A percentile compares a stretch with the other conserved stretches of the same genome.
These are phyloP conservation scores for Salmo trutta DNA, from an alignment of 2,797 vertebrate species.

Conservation along the genomic window DNA sequence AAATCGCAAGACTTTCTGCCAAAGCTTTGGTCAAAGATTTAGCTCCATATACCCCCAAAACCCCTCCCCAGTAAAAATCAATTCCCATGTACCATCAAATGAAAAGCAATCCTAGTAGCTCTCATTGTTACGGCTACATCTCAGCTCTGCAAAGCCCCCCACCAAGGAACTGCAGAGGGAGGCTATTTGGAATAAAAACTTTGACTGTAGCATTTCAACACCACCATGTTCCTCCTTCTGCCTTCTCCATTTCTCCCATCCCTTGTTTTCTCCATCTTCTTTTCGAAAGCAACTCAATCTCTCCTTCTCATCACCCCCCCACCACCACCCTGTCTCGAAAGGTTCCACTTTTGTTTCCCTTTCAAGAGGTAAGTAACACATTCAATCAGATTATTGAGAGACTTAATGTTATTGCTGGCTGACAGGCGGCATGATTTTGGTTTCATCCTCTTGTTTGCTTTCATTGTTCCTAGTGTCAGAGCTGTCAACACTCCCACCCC, in stretches of 20 bases:
- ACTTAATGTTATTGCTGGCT: slow-evolving; percentile 20
- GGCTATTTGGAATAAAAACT: slow-evolving; percentile 1
- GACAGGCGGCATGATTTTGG: slow-evolving; percentile 7
- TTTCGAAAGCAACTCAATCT: background rate
- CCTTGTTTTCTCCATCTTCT: background rate
- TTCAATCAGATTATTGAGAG: slow-evolving; percentile 38
- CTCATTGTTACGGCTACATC: slow-evolving; percentile 29
- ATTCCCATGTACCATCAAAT: slow-evolving; percentile 32
- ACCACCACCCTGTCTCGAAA: background rate
- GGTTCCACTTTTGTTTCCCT: slow-evolving; percentile 23
- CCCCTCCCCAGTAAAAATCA: slow-evolving; percentile 38
- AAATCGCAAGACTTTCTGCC: slow-evolving; percentile 23
- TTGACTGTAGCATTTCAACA: background rate
- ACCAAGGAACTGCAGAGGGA: background rate
- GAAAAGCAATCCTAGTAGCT: slow-evolving; percentile 33
- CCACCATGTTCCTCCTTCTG: background rate
- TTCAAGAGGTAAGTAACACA: slow-evolving; percentile 39
- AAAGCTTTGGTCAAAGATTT: slow-evolving; percentile 24
- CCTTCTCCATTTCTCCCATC: background rate
- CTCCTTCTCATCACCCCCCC: background rate
- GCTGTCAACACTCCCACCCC: slow-evolving; percentile 22
- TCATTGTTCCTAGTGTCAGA: slow-evolving; percentile 26
- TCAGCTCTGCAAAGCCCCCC: background rate
- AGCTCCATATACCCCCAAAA: background rate
- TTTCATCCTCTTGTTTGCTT: slow-evolving; percentile 20